Evolutionary conservation across 1,140 invertebrate species (phyloP), one percentile per base, ranked within the genome.

Genomic region (Saccostrea cuccullata): DNA sequence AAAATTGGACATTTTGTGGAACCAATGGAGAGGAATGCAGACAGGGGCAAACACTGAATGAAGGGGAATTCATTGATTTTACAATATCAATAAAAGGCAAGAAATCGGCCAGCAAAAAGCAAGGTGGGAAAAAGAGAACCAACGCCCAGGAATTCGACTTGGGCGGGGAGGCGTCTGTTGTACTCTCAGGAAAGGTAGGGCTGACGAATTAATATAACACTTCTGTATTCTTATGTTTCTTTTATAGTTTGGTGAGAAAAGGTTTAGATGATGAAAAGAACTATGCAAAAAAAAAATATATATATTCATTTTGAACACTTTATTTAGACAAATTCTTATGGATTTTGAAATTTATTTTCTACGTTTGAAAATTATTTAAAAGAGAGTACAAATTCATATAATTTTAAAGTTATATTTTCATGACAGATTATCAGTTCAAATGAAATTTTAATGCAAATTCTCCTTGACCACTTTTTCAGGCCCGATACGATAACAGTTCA

Each of bases 1-100:
- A 60, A 15, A 84, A 87, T 17, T 87, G 86, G 86, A 47, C 12
- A 36, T 87, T 87, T n/a, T 87, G 86, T 87, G 86, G 86, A n/a
- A 26, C 30, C 2, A 26, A 55, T 36, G 82, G 26, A 23, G 84
- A n/a, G n/a, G 40, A 26, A 5, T 87, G 86, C 36, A 64, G 11
- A 23, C 11, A 67, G 56, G 77, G 56, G 4, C 9, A 11, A 23
- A 86, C n/a, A 47, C 0, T 6, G 11, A n/a, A 83, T 30, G n/a
- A 6, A 8, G 86, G 86, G 8, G 86, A 60, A 83, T 83, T 40
- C 23, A 56, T 87, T 15, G 86, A 87, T n/a, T 84, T 87, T 67
- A 60, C 36, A 11, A 83, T 87, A 17, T 47, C 30, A 26, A 87
- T 87, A 30, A 47, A 83, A 17, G 47, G 70, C 55, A 58, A 86